Percentiles rank a stretch among this genome's conserved stretches.
phyloP scores from a whole-genome alignment of 2,113 vertebrate species.

The Carollia perspicillata region DNA sequence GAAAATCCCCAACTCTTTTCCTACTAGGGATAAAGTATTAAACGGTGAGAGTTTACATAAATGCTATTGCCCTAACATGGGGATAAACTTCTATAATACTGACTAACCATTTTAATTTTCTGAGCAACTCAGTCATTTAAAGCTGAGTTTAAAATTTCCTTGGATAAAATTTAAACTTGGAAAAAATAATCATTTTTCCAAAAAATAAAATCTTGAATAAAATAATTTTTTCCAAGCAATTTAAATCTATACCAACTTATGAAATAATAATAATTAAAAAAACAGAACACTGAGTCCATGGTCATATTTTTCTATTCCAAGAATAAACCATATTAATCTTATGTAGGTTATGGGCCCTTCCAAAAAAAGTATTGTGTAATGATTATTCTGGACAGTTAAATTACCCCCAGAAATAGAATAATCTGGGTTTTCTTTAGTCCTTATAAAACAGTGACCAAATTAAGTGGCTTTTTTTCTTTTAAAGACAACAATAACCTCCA shows the following conservation, averaged over 20 bases:
- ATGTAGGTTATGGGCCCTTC: not conserved
- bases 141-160: not conserved
- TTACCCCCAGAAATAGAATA: not conserved
- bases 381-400: not conserved
- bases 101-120: not conserved
- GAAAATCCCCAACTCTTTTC: not conserved
- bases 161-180: slow-evolving; percentile 43
- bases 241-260: not conserved
- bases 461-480: not conserved
- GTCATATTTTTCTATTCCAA: not conserved
- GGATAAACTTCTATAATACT: not conserved
- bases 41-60: not conserved
- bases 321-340: not conserved
- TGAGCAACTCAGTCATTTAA: slow-evolving; percentile 7
- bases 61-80: not conserved
- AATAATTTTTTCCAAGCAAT: not conserved
- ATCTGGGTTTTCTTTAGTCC: not conserved
- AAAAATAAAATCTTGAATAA: too few species aligned
- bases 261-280: not conserved
- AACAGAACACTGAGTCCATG: not conserved
- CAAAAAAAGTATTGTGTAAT: not conserved
- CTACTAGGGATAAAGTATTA: not conserved
- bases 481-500: not conserved
- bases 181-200: not conserved
- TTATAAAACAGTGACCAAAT: slow-evolving; percentile 35